phyloP scores from a whole-genome alignment of 2,888 invertebrate genomes.

The Latrodectus elegans region DNA sequence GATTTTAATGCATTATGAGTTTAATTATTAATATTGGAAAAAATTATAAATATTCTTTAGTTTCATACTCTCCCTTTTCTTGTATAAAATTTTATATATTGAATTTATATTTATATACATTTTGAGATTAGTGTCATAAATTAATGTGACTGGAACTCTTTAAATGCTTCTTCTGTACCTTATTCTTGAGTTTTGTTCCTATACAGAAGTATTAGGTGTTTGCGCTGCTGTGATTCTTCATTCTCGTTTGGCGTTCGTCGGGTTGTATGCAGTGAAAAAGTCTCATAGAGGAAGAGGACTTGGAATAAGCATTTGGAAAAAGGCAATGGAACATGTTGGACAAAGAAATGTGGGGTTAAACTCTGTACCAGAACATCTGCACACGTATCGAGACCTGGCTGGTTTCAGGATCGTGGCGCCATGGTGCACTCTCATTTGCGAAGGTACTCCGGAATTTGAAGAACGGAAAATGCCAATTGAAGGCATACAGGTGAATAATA shows the following conservation, averaged over 20 bases:
- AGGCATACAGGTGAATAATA: constrained; percentile 45
- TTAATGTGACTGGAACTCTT: too few species aligned
- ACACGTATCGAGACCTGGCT: constrained; percentile 70
- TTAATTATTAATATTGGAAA: too few species aligned
- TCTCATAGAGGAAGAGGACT: constrained; percentile 69
- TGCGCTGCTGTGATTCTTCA: constrained; percentile 70
- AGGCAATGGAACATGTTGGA: constrained; percentile 70
- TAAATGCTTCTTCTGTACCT: too few species aligned
- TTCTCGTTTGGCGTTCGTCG: constrained; percentile 69
- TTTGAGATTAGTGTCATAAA: too few species aligned
- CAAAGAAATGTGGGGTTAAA: constrained; percentile 71
- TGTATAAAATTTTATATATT: too few species aligned
- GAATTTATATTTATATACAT: too few species aligned
- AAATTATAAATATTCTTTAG: too few species aligned
- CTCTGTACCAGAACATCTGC: constrained; percentile 70
- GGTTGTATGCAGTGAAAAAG: constrained; percentile 70
- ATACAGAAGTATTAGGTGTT: constrained; percentile 67
- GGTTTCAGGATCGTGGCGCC: constrained; percentile 61
- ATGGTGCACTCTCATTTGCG: constrained; percentile 51
- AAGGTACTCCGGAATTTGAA: constrained; percentile 26
- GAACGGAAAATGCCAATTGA: constrained; percentile 10
- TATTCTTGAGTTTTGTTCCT: neutral
- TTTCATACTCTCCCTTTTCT: too few species aligned
- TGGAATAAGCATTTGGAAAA: constrained; percentile 69
- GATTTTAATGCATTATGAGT: too few species aligned